Conservation (phyloP, 2,888 invertebrate genomes). For the Galeruca laticollis region DNA sequence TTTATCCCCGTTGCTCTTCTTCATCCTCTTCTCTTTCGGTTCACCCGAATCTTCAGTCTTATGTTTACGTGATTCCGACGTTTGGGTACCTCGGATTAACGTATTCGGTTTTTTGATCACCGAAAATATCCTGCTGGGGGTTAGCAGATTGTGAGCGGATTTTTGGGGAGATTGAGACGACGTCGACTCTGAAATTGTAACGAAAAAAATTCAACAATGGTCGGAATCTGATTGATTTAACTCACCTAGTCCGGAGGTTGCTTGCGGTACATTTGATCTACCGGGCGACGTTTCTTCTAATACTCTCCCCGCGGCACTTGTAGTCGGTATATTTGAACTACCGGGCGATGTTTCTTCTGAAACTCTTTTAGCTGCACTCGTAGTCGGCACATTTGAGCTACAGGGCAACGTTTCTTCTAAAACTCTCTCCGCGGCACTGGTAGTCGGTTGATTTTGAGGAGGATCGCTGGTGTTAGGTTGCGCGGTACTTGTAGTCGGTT, state of each 20-base stretch:
- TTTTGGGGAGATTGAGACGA: conserved; percentile 34
- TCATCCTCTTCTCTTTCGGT: conserved; percentile 43
- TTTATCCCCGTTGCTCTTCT: conserved; percentile 37
- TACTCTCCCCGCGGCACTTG: conserved; percentile 15
- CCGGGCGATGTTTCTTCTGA: conserved; percentile 24
- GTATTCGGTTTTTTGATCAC: conserved; percentile 51
- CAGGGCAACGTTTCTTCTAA: conserved; percentile 25
- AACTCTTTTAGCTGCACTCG: conserved; percentile 15
- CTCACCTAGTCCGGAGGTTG: neutral
- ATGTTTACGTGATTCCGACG: conserved; percentile 55
- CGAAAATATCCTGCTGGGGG: conserved; percentile 55
- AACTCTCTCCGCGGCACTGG: conserved; percentile 18
- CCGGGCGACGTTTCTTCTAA: conserved; percentile 25
- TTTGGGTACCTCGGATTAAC: conserved; percentile 54
- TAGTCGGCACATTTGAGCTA: conserved; percentile 23
- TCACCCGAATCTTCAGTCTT: conserved; percentile 42
- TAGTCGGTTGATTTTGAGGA: conserved; percentile 12
- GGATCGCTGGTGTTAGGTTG: conserved; percentile 5
- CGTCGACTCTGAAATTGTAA: conserved; percentile 16
- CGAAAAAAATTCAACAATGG: neutral
- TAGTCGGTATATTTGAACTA: conserved; percentile 16
- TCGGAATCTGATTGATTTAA: neutral
- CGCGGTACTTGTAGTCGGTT: conserved; percentile 17
- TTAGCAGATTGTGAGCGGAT: conserved; percentile 48
- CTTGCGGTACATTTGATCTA: conserved; percentile 24